Conservation (phyloP, 2,888 invertebrate species). For the Brachypalpus laphriformis region DNA sequence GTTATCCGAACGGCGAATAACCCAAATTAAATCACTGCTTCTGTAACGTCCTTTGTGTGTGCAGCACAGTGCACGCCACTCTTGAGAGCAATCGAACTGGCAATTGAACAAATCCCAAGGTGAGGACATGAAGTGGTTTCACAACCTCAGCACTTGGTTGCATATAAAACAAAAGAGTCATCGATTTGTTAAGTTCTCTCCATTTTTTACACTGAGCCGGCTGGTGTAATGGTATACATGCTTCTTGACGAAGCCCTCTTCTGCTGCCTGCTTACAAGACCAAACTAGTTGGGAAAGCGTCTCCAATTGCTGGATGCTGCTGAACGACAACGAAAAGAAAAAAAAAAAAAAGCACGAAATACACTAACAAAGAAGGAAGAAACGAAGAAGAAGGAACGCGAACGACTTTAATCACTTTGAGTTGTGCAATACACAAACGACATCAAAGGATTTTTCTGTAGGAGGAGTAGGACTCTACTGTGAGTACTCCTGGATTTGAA, state of each 20-base stretch:
- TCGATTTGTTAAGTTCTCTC: slow-evolving; percentile 69
- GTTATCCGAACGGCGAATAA: slow-evolving; percentile 35
- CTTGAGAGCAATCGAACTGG: slow-evolving; percentile 58
- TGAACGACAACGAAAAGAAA: slow-evolving; percentile 38
- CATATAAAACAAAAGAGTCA: slow-evolving; percentile 70
- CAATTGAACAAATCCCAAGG: slow-evolving; percentile 70
- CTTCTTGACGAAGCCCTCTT: slow-evolving; percentile 50
- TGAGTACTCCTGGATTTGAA: slow-evolving; percentile 34
- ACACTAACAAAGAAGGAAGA: background rate
- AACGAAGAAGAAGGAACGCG: slow-evolving; percentile 47
- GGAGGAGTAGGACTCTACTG: slow-evolving; percentile 19
- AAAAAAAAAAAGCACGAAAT: slow-evolving; percentile 40
- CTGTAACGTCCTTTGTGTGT: slow-evolving; percentile 13
- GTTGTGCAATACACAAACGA: slow-evolving; percentile 68
- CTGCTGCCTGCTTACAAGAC: slow-evolving; percentile 46
- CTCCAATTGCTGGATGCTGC: slow-evolving; percentile 42
- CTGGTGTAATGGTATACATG: slow-evolving; percentile 66
- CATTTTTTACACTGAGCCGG: slow-evolving; percentile 32
- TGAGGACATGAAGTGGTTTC: slow-evolving; percentile 66
- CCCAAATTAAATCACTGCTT: slow-evolving; percentile 61
- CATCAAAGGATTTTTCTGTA: slow-evolving; percentile 68
- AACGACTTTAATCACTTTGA: slow-evolving; percentile 72
- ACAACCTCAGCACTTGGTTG: slow-evolving; percentile 54
- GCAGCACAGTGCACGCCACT: slow-evolving; percentile 23
- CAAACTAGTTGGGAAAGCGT: slow-evolving; percentile 62